phyloP scores from a whole-genome alignment of 1,140 invertebrate genomes.

The Reticulitermes speratus region DNA sequence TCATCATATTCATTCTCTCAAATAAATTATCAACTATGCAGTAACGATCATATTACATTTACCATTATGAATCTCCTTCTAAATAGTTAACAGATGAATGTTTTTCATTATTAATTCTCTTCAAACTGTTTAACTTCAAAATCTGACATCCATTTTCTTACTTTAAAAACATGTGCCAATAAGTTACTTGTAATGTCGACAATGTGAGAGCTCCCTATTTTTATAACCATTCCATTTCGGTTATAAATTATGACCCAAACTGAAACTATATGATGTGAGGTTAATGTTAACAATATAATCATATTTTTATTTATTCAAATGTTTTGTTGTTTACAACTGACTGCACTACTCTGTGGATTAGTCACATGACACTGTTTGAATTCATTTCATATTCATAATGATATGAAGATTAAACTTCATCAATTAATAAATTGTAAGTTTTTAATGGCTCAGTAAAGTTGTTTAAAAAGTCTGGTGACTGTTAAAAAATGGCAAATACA shows the following conservation, averaged over 20 bases:
- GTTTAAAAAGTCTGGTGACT: not conserved
- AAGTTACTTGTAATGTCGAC: not conserved
- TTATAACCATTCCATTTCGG: not conserved
- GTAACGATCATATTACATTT: not conserved
- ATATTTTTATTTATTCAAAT: no score
- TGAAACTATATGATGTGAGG: no score
- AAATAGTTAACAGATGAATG: not conserved
- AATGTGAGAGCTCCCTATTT: not conserved
- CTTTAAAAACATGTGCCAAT: no score
- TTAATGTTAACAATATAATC: no score
- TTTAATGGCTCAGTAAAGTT: not conserved
- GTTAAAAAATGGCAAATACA: not conserved
- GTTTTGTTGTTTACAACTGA: no score
- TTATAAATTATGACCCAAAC: no score
- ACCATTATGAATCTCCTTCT: not conserved
- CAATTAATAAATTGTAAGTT: not conserved
- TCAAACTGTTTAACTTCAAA: not conserved
- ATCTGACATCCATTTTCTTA: not conserved
- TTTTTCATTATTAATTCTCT: not conserved
- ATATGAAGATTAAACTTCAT: not conserved
- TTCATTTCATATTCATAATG: not conserved
- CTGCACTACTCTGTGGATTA: no score
- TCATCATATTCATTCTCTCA: not conserved
- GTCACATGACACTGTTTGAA: no score
- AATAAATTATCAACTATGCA: not conserved